Base-by-base conservation (phyloP, 2,888 invertebrate genomes). In the Thereva unica region DNA sequence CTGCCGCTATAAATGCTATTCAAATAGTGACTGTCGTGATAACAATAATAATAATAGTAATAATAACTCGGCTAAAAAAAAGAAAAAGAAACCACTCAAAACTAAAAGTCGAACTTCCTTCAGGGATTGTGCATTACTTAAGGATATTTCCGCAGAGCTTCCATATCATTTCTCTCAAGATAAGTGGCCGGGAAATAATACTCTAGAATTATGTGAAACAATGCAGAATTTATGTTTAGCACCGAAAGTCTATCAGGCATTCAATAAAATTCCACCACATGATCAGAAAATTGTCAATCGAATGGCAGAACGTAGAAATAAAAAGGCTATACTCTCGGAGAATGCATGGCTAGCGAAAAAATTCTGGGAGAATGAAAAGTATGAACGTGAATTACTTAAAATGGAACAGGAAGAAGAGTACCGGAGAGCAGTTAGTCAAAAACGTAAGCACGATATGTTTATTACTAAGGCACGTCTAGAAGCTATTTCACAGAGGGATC, bases 311-410 rank as follows among this genome's bases (percentile, higher is more conserved):
- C 80, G 78, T 69, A 77, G 80, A 0, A 76, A 73, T 45, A 76
- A 80, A 52, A 74, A 77, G 68, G 74, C 75, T 0, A 65, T 74
- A 23, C 74, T 75, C 12, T 76, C 76, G 61, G 80, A 81, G 67
- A 79, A 79, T 64, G 77, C 80, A 4, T 80, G 78, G 79, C 69
- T 79, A 59, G 80, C 80, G 2, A 74, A 79, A 6, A 80, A 80
- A 67, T 78, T 77, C 68, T 80, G 80, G 79, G 80, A 81, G 68
- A 78, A 79, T 64, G 82, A 81, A 68, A 78, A 78, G 23, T 75
- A 76, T 66, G 78, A 78, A 70, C 75, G 80, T 1, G 76, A 80
- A 67, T 71, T 78, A n/a, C 69, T 78, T 2, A 78, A 78, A 55
- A 78, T 76, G 69, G 77, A 79, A 63, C 79, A 81, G 70, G 74